phyloP scores from a whole-genome alignment of 2,888 invertebrate genomes.

The Erebia aethiops region DNA sequence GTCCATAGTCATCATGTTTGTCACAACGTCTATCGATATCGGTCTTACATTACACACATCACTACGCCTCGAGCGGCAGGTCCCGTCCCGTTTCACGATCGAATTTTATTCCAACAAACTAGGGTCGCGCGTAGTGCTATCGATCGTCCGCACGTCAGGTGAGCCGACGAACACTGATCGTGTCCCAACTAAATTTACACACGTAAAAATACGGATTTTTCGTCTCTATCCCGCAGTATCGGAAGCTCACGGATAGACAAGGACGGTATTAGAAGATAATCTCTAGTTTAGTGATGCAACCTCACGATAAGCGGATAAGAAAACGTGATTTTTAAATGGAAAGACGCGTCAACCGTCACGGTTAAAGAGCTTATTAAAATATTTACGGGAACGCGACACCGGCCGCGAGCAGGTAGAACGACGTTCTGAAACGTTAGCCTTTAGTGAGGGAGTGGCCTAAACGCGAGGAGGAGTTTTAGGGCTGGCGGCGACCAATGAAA shows the following conservation, averaged over 20 bases:
- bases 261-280: constrained; percentile 54
- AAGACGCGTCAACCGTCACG: constrained; percentile 50
- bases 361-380: constrained; percentile 49
- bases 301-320: constrained; percentile 60
- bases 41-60: constrained; percentile 73
- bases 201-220: constrained; percentile 52
- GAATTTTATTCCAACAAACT: constrained; percentile 45
- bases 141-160: constrained; percentile 71
- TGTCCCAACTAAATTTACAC: constrained; percentile 36
- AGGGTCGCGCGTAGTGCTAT: constrained; percentile 54
- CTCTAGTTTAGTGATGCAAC: constrained; percentile 49
- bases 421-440: constrained; percentile 62
- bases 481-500: constrained; percentile 57
- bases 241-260: constrained; percentile 46
- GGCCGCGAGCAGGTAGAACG: constrained; percentile 59
- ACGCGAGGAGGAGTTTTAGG: constrained; percentile 76
- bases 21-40: constrained; percentile 65
- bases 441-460: constrained; percentile 75
- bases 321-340: constrained; percentile 59
- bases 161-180: constrained; percentile 71
- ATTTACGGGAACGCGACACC: constrained; percentile 56
- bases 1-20: constrained; percentile 91
- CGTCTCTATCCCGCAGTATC: constrained; percentile 59
- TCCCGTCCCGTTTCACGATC: constrained; percentile 29
- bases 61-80: constrained; percentile 50